A percentile compares a stretch with the other conserved stretches of the same genome.
These are phyloP conservation scores for Halyomorpha halys DNA, from an alignment of 1,140 invertebrate species.

Conservation along the genomic window DNA sequence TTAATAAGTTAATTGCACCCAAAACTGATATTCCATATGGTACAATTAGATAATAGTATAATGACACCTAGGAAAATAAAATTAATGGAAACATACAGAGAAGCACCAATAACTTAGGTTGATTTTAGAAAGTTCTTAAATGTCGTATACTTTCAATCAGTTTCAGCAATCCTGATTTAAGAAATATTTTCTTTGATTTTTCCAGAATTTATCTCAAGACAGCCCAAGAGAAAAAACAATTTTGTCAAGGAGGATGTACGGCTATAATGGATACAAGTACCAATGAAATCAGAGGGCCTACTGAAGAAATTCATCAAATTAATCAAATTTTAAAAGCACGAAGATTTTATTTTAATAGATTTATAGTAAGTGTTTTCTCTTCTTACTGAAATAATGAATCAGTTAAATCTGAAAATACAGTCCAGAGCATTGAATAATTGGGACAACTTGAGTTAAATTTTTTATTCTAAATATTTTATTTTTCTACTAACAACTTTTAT, in stretches of 20 bases:
- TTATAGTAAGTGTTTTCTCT: constrained; percentile 1
- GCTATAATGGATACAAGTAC: not conserved
- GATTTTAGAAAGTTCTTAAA: too few relatives aligned
- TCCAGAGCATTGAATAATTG: not conserved
- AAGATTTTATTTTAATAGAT: constrained; percentile 14
- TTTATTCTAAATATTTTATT: not conserved
- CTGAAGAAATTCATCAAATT: constrained; percentile 13
- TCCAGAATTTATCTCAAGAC: too few relatives aligned
- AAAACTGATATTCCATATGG: too few relatives aligned
- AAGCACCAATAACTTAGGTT: too few relatives aligned
- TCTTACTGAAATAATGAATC: not conserved
- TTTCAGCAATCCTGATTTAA: too few relatives aligned
- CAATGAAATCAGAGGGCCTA: constrained; percentile 15
- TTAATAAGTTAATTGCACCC: too few relatives aligned
- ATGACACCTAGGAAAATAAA: too few relatives aligned
- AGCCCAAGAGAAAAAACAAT: not conserved
- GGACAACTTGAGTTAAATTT: not conserved
- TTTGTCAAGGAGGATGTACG: constrained; percentile 15
- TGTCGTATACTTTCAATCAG: too few relatives aligned
- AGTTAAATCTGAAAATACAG: not conserved
- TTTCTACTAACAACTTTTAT: not conserved
- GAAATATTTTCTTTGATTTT: too few relatives aligned
- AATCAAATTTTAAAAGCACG: constrained; percentile 15
- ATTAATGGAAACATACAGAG: too few relatives aligned
- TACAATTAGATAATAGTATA: too few relatives aligned